Base-by-base conservation (phyloP, 2,888 invertebrate species). In the Drosophila dives region DNA sequence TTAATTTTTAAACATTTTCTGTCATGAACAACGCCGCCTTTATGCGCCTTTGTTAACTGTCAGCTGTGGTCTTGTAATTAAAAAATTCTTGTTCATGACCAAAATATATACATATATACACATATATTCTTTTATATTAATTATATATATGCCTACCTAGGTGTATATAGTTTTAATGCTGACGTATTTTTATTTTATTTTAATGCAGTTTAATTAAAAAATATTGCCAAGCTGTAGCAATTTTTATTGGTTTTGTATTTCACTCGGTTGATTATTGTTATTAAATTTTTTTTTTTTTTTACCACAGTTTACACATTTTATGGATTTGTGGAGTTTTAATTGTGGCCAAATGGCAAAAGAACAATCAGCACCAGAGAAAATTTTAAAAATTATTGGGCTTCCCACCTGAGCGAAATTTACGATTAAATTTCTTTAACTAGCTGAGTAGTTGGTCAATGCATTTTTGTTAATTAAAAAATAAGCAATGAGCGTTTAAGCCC, bases 171-270 rank as follows among this genome's bases (percentile, higher is more conserved):
- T n/a, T 38, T 65, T 53, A 66, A 70, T 42, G 55, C 42, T 45
- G 50, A 61, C 50, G 34, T 62, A 56, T 74, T 29, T 67, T 38
- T 34, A 26, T 55, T 56, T 40, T 23, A 68, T 68, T 79, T 78
- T 79, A 79, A 79, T 85, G 72, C 64, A 79, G 72, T 81, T 81
- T 85, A 81, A 81, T 85, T 81, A 81, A 81, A 81, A 81, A 81
- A 79, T 3, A 69, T 59, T 58, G 74, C 64, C 69, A 70, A 70
- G 67, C 71, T 64, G 77, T 55, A 71, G 77, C 63, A 61, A 62
- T 64, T 40, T 65, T 72, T 69, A 58, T 66, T 64, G 48, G 6
- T 32, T 17, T 26, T 38, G 33, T 67, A 29, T 64, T 53, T 29
- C 48, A 49, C n/a, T 40, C 54, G 23, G 34, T 10, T 49, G 7